A percentile compares a stretch with the other conserved stretches of the same genome.
Conservation (phyloP, 2,113 vertebrate species). For the Oryctolagus cuniculus region DNA sequence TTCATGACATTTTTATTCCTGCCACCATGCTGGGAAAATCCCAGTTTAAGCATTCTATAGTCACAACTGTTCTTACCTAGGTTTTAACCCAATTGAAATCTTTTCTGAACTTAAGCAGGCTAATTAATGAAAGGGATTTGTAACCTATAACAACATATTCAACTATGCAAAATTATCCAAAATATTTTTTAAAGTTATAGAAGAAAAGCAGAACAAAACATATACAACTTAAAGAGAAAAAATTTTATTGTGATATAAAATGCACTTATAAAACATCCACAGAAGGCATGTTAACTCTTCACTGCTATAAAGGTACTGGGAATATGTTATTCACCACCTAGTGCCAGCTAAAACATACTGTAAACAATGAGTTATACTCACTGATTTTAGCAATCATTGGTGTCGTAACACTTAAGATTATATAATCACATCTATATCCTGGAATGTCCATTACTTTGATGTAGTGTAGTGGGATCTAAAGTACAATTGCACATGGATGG, state of each 20-base stretch:
- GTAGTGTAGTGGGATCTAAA: conserved; percentile 74
- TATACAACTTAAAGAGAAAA: conserved; percentile 79
- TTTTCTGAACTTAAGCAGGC: conserved; percentile 8
- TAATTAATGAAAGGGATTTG: conserved; percentile 23
- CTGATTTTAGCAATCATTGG: conserved; percentile 77
- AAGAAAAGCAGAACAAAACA: conserved; percentile 58
- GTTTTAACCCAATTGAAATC: conserved; percentile 43
- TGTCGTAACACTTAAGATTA: conserved; percentile 73
- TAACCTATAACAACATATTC: not conserved
- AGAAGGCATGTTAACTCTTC: conserved; percentile 77
- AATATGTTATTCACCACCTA: conserved; percentile 75
- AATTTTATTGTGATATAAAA: conserved; percentile 85
- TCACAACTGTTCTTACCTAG: not conserved
- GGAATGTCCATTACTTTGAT: conserved; percentile 78
- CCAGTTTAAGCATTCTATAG: not conserved
- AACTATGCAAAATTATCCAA: conserved; percentile 3
- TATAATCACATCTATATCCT: conserved; percentile 74
- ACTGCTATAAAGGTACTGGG: conserved; percentile 79
- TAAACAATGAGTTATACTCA: conserved; percentile 78
- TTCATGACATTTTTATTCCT: not conserved
- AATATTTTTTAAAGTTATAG: not conserved
- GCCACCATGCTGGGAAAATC: not conserved
- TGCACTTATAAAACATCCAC: conserved; percentile 83
- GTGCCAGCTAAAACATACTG: conserved; percentile 73
- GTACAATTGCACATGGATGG: conserved; percentile 71